Evolutionary conservation across 1,140 invertebrate genomes (phyloP).

Genomic region (Sycobia sp.): DNA sequence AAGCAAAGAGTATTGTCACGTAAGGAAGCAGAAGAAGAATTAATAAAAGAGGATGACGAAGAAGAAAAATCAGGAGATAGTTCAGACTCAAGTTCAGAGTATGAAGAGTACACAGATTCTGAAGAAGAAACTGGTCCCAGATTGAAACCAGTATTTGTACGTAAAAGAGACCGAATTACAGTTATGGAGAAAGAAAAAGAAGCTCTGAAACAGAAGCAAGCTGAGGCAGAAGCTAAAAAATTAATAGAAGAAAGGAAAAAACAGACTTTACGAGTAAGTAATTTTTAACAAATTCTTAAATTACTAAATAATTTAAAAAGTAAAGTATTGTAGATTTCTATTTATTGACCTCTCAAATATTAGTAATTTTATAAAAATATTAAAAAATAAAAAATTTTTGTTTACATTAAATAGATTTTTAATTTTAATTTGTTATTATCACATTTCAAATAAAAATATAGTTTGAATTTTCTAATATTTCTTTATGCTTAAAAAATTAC

Average conservation of each 20-base stretch:
- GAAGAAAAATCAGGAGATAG: slow-evolving; percentile 81
- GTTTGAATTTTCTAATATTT: no score
- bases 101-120: slow-evolving; percentile 88
- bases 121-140: slow-evolving; percentile 87
- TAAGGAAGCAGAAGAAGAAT: slow-evolving; percentile 69
- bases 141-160: slow-evolving; percentile 96
- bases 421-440: no score
- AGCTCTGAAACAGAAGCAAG: slow-evolving; percentile 79
- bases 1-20: slow-evolving; percentile 72
- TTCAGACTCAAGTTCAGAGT: slow-evolving; percentile 77
- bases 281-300: no score
- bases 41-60: slow-evolving; percentile 67
- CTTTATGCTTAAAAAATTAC: no score
- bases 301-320: no score
- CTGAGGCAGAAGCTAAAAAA: slow-evolving; percentile 68
- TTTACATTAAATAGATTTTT: no score
- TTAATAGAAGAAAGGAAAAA: slow-evolving; percentile 69
- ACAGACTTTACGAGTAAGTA: slow-evolving; percentile 78
- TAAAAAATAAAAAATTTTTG: no score
- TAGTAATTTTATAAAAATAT: no score
- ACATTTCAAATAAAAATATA: no score
- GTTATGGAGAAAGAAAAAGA: slow-evolving; percentile 93
- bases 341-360: no score
- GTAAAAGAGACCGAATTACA: slow-evolving; percentile 92
- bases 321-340: no score